These are phyloP conservation scores for Megaceryle maxima DNA, from an alignment of 2,113 vertebrate species.

Conservation along the genomic window DNA sequence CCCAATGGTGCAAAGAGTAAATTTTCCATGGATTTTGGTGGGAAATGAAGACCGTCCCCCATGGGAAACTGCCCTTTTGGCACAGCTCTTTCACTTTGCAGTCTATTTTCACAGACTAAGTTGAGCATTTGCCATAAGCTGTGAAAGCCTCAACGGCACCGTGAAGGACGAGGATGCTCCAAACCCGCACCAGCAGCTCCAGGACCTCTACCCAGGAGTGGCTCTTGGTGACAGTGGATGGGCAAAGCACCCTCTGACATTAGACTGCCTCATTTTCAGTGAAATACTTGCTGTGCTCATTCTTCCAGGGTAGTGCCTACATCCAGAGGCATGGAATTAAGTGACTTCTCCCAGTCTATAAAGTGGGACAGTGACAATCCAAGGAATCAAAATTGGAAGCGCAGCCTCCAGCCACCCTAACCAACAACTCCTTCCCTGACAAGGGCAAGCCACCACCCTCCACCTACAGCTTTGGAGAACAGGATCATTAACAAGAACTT, in stretches of 20 bases:
- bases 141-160: rapidly evolving
- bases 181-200: neutral
- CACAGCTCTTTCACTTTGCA: neutral
- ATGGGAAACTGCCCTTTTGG: neutral
- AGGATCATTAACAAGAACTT: neutral
- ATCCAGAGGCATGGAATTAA: neutral
- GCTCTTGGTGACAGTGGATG: neutral
- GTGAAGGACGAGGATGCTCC: neutral
- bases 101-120: neutral
- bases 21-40: neutral
- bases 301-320: neutral
- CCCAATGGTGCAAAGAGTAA: neutral
- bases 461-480: neutral
- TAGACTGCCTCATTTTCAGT: neutral
- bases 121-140: rapidly evolving
- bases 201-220: rapidly evolving
- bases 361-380: neutral
- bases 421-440: neutral
- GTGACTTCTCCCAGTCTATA: neutral
- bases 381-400: neutral
- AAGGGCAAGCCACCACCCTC: neutral
- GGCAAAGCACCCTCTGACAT: neutral
- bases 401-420: neutral
- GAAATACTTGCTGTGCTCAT: neutral
- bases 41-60: neutral